Base-by-base conservation (phyloP, 2,888 invertebrate genomes). In the Saturnia japonica region DNA sequence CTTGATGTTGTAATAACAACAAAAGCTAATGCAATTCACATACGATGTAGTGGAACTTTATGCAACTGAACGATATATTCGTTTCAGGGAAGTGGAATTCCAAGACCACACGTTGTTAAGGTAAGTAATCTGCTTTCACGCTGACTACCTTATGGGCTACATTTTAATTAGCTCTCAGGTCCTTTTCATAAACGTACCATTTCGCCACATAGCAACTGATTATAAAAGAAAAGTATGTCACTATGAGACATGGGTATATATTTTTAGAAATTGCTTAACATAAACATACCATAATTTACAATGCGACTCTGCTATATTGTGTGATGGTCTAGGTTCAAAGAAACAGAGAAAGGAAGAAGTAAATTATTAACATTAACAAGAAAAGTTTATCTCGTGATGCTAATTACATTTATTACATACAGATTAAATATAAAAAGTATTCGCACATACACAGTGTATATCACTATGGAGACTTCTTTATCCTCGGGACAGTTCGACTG, bases 81-180 rank as follows among this genome's bases (percentile, higher is more conserved):
- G 86, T 94, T 94, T 88, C 93, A 94, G 93, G 93, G 91, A 84
- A 91, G 89, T 89, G 93, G 93, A 75, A 79, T 91, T 79, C 78
- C 85, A 78, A 92, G 87, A 82, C 78, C 91, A 70, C 93, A 91
- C 80, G 86, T 91, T 77, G 89, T 93, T 7, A 93, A 93, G 92
- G 93, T 93, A 85, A 92, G 91, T 78, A 74, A 78, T 81, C 85
- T 84, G 89, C 90, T 91, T 90, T 72, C 72, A 85, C 81, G 88
- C 88, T 74, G 75, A 69, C 71, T 22, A 57, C 25, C 19, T 28
- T 28, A 12, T 16, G 25, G 25, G 28, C 11, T 28, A 14, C 57
- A 60, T 60, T 60, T 60, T 16, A 51, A 19, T 54, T 12, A 60
- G 14, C 28, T 12, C 28, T 60, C 14, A 16, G 19, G 57, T 60